These are phyloP conservation scores for Polietes domitor DNA, from an alignment of 2,888 invertebrate genomes.

Conservation along the genomic window DNA sequence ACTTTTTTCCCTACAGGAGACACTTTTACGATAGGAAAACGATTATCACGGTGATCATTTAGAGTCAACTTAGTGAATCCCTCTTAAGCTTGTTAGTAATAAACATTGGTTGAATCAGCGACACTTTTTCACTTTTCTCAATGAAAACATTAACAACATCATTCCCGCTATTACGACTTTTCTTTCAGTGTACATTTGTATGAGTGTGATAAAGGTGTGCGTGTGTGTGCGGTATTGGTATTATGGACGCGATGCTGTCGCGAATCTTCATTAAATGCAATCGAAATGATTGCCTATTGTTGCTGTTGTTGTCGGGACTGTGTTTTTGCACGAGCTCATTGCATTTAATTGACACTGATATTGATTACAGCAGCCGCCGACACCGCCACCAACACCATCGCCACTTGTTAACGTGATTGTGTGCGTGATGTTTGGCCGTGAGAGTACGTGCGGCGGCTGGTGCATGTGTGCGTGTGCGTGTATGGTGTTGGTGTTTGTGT, in stretches of 20 bases:
- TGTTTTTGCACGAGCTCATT: not conserved
- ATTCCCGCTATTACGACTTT: no score
- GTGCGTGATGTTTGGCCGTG: not conserved
- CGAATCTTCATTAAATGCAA: conserved; percentile 23
- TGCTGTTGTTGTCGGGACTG: not conserved
- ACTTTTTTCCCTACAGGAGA: no score
- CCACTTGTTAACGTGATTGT: conserved; percentile 20
- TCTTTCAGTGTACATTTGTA: not conserved
- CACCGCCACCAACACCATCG: not conserved
- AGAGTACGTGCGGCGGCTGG: not conserved
- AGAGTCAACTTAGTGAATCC: no score
- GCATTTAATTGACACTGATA: conserved; percentile 24
- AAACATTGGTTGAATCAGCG: no score
- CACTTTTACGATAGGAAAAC: no score
- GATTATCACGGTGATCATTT: no score
- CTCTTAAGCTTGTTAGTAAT: no score
- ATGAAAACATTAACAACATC: no score
- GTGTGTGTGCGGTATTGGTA: no score
- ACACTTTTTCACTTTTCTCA: no score
- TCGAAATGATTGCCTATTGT: not conserved
- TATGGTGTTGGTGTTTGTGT: no score
- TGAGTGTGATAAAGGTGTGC: not conserved
- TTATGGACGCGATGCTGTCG: not conserved
- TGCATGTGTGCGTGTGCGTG: not conserved
- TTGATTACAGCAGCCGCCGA: conserved; percentile 9